Evolutionary conservation across 2,888 invertebrate species (phyloP).

Genomic region (Capitulum mitella): DNA sequence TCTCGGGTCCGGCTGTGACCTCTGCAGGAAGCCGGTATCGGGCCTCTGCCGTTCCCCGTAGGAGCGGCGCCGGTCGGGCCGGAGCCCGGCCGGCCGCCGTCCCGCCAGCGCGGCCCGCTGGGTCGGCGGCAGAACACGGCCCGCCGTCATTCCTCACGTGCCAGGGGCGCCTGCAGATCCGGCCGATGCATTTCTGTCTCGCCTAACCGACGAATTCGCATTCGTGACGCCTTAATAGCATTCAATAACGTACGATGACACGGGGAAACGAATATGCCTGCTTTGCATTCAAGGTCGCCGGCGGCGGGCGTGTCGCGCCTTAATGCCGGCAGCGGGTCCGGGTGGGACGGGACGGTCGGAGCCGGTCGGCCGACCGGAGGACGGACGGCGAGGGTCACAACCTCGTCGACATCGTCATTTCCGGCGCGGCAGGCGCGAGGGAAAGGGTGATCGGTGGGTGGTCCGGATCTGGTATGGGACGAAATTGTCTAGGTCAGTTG

Average conservation of each 20-base stretch:
- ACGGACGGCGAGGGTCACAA: no score
- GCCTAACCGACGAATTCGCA: neutral
- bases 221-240: neutral
- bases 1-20: no score
- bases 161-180: no score
- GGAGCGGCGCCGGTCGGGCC: neutral
- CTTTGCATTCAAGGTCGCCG: neutral
- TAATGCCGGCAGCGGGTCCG: neutral
- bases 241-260: conserved; percentile 14
- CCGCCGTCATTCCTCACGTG: neutral
- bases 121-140: neutral
- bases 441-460: no score
- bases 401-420: no score
- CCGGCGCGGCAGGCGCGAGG: no score
- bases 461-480: no score
- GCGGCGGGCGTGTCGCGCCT: neutral
- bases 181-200: neutral
- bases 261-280: neutral
- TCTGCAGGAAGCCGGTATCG: no score
- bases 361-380: no score
- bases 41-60: no score
- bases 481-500: no score
- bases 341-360: neutral
- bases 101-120: no score
- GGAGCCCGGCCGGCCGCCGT: neutral